These are phyloP conservation scores for Amphipoea lucens DNA, from an alignment of 2,888 invertebrate species.

Conservation along the genomic window DNA sequence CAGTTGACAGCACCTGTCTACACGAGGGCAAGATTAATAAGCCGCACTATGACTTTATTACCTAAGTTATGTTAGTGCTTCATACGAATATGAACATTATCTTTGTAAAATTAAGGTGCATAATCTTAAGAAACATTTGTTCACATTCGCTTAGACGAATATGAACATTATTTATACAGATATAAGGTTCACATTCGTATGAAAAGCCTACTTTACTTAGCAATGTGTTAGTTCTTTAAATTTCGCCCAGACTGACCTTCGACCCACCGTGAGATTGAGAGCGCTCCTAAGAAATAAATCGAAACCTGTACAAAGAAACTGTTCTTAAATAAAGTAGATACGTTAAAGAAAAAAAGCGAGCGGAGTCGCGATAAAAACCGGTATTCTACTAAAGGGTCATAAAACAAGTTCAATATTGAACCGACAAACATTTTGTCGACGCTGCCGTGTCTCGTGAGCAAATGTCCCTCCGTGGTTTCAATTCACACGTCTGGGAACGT, in stretches of 20 bases:
- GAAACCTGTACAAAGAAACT: background rate
- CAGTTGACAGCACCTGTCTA: background rate
- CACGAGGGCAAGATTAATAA: background rate
- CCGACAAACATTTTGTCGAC: conserved; percentile 38
- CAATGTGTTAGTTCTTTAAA: background rate
- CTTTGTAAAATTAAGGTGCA: background rate
- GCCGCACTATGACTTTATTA: background rate
- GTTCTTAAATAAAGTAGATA: background rate
- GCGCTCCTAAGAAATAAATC: background rate
- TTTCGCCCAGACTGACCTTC: background rate
- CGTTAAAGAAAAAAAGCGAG: background rate
- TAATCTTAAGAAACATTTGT: background rate
- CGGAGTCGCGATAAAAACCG: background rate
- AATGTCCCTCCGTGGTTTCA: conserved; percentile 8
- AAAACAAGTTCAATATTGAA: conserved; percentile 44
- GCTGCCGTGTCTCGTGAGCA: conserved; percentile 27
- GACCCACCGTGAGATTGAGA: conserved; percentile 1
- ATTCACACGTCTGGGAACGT: conserved; percentile 33
- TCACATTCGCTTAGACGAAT: background rate
- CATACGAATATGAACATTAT: background rate
- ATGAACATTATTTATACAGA: rapidly evolving
- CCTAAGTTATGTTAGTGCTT: background rate
- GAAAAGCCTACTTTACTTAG: background rate
- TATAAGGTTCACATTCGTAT: background rate
- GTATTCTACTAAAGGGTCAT: conserved; percentile 22